These are phyloP conservation scores for Nettapus auritus DNA, from an alignment of 2,113 vertebrate genomes.

Conservation along the genomic window DNA sequence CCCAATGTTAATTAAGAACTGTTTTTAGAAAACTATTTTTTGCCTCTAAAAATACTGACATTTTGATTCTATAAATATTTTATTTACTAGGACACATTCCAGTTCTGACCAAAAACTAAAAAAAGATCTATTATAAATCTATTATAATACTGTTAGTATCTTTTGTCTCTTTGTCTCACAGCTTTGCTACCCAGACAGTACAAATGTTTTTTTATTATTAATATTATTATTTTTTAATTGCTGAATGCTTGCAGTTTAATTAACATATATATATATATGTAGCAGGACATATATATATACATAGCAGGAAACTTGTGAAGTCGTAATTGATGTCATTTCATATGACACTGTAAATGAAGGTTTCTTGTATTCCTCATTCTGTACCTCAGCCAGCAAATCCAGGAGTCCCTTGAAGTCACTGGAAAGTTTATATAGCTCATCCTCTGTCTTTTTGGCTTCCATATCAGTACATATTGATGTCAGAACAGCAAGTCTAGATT, in stretches of 20 bases:
- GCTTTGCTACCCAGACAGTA: background rate
- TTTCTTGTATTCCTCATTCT: background rate
- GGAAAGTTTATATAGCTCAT: conserved; percentile 84
- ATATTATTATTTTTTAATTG: background rate
- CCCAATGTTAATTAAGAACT: background rate
- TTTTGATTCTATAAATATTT: background rate
- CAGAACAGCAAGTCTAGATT: conserved; percentile 82
- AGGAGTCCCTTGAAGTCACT: conserved; percentile 80
- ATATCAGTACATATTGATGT: conserved; percentile 82
- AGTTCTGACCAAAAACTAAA: background rate
- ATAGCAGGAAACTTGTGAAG: background rate
- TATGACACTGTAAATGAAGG: background rate
- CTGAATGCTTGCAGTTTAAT: background rate
- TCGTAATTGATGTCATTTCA: background rate
- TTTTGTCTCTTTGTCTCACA: background rate
- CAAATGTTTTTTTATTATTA: background rate
- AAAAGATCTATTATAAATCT: background rate
- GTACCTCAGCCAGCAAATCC: conserved; percentile 86
- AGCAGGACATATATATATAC: background rate
- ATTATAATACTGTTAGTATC: background rate
- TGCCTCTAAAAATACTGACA: background rate
- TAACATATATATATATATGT: background rate
- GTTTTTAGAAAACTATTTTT: background rate
- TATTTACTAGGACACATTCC: background rate
- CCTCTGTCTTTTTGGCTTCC: conserved; percentile 83